phyloP scores from a whole-genome alignment of 2,797 vertebrate genomes.

The Trachurus trachurus region DNA sequence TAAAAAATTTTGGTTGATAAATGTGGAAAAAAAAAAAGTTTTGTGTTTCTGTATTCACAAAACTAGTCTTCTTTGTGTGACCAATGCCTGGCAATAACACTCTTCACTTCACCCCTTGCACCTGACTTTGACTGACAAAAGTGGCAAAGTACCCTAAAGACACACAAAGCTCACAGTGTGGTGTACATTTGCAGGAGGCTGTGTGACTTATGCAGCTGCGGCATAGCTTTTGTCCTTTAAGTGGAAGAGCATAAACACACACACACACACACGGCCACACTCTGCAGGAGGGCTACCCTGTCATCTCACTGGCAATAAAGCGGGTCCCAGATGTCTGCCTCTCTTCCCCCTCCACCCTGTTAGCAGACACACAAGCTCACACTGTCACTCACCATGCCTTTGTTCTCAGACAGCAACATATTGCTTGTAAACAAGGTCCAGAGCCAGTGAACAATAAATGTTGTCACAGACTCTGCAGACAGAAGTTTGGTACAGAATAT shows the following conservation, averaged over 20 bases:
- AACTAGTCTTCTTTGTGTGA: neutral
- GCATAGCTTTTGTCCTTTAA: conserved; percentile 61
- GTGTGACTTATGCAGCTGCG: conserved; percentile 51
- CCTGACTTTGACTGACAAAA: conserved; percentile 25
- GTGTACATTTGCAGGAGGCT: conserved; percentile 9
- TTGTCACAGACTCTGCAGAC: conserved; percentile 1
- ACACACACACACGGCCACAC: conserved; percentile 33
- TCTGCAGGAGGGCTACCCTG: conserved; percentile 61
- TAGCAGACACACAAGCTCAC: conserved; percentile 49
- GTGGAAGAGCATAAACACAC: conserved; percentile 33
- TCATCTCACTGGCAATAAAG: conserved; percentile 63
- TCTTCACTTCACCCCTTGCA: neutral
- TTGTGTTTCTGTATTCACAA: neutral
- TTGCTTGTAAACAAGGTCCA: conserved; percentile 34
- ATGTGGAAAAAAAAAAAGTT: neutral
- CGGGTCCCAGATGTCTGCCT: conserved; percentile 71
- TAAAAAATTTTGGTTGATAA: conserved; percentile 16
- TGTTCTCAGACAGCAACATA: conserved; percentile 58
- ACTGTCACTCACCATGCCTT: conserved; percentile 62
- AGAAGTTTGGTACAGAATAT: neutral
- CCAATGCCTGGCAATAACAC: neutral
- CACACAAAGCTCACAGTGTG: conserved; percentile 38
- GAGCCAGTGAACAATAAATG: conserved; percentile 2
- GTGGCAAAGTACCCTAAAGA: neutral
- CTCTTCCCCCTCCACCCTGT: conserved; percentile 4